Evolutionary conservation across 2,888 invertebrate genomes (phyloP), one percentile per base, ranked within the genome.

Genomic region (Drosophila aldrichi): DNA sequence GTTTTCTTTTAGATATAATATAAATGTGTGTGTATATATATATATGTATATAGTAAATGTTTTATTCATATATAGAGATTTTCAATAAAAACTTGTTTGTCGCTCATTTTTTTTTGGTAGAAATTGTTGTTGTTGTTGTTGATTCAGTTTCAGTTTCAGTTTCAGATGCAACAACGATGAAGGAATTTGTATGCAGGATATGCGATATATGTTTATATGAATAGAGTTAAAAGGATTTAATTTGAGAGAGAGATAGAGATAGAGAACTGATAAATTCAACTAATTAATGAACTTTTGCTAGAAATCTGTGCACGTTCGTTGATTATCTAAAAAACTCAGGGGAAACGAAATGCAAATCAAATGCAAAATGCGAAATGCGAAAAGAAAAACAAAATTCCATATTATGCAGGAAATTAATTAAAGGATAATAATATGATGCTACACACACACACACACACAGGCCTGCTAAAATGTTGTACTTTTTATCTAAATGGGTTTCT

Each of bases 351-450:
- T 36, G 49, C 12, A 58, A 32, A 55, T 29, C 14, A 44, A 43
- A 54, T 29, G 22, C 12, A 20, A 25, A 61, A 25, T 40, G 18
- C 41, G 22, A 25, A 61, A 25, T 40, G 18, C 41, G 22, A 46
- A 36, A 16, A 36, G 38, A 52, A 48, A 70, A 41, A 49, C 57
- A 79, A 43, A 56, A 82, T 81, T 74, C 57, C 57, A 74, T 57
- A 78, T 59, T 76, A 82, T 82, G 82, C 83, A 71, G 82, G 66
- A 88, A 88, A 84, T 88, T 84, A 84, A 84, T 84, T 83, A 88
- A 88, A 83, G 80, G 71, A 84, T 85, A 84, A 88, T 86, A 83
- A 82, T 73, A 80, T 70, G 76, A 66, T 61, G 56, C 61, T 70
- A 68, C 36, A 43, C 25, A 54, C 25, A 54, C 36, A 38, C 3